Evolutionary conservation across 2,797 vertebrate genomes (phyloP).

Genomic region (Hapalemur alaotrensis): DNA sequence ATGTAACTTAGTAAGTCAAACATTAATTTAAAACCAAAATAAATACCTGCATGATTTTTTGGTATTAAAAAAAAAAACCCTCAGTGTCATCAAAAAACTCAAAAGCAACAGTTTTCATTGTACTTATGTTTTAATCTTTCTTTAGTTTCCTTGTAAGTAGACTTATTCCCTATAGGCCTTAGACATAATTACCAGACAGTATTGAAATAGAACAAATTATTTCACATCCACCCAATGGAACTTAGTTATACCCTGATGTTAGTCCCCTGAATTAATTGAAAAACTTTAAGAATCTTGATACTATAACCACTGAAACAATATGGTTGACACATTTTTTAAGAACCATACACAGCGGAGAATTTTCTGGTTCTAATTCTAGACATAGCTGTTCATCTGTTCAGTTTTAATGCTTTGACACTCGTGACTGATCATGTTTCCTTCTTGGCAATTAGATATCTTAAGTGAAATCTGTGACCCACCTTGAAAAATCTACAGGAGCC

Average conservation of each 20-base stretch:
- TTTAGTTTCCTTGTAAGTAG: not conserved
- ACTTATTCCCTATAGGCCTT: not conserved
- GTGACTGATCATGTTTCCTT: not conserved
- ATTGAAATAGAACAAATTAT: conserved; percentile 5
- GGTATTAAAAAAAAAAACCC: not conserved
- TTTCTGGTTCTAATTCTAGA: not conserved
- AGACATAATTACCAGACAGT: not conserved
- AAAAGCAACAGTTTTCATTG: not conserved
- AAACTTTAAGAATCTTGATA: not conserved
- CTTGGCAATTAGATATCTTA: not conserved
- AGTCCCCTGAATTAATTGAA: not conserved
- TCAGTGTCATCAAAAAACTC: not conserved
- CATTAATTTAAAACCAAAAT: conserved; percentile 14
- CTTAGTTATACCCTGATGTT: not conserved
- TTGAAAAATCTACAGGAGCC: not conserved
- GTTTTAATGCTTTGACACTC: not conserved
- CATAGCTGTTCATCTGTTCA: not conserved
- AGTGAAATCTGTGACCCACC: not conserved
- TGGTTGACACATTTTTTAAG: not conserved
- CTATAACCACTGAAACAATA: not conserved
- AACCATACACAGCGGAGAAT: not conserved
- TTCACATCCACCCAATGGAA: not conserved
- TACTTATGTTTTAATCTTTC: not conserved
- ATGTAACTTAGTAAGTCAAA: conserved; percentile 14
- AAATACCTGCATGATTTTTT: not conserved